Conservation (phyloP, 2,888 invertebrate species). For the Microctonus hyperodae region DNA sequence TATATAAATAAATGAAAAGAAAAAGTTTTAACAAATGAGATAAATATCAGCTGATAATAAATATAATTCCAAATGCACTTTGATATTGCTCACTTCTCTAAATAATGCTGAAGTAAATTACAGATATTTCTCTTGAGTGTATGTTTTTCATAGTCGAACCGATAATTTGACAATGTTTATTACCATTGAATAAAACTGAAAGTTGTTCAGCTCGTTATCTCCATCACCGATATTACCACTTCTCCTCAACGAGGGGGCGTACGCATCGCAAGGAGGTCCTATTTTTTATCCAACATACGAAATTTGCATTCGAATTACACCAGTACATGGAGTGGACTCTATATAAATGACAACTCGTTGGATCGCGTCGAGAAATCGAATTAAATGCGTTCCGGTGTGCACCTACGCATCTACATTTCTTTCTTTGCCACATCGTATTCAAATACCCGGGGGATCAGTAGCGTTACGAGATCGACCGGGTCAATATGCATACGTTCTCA, state of each 20-base stretch:
- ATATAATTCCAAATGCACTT: not conserved
- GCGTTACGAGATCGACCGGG: conserved; percentile 56
- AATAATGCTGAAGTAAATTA: not conserved
- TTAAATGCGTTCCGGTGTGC: conserved; percentile 45
- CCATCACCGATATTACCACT: not conserved
- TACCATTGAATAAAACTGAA: conserved; percentile 10
- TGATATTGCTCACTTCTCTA: not conserved
- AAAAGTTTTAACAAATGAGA: conserved; percentile 31
- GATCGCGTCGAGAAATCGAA: conserved; percentile 41
- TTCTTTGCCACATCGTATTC: conserved; percentile 6
- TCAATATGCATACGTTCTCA: conserved; percentile 60
- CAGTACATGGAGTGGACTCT: conserved; percentile 30
- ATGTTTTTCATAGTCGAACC: conserved; percentile 8
- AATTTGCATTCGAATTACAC: conserved; percentile 40
- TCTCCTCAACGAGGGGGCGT: conserved; percentile 23
- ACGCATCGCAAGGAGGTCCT: conserved; percentile 17
- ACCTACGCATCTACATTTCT: conserved; percentile 44
- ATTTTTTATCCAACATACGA: conserved; percentile 21
- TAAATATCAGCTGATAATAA: conserved; percentile 13
- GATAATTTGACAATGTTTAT: conserved; percentile 33
- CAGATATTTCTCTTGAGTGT: not conserved
- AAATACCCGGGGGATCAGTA: conserved; percentile 45
- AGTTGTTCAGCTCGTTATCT: conserved; percentile 34
- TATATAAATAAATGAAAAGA: conserved; percentile 10
- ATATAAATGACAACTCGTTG: conserved; percentile 16